Evolutionary conservation across 2,797 vertebrate genomes (phyloP).

Genomic region (Delichon dasypus): DNA sequence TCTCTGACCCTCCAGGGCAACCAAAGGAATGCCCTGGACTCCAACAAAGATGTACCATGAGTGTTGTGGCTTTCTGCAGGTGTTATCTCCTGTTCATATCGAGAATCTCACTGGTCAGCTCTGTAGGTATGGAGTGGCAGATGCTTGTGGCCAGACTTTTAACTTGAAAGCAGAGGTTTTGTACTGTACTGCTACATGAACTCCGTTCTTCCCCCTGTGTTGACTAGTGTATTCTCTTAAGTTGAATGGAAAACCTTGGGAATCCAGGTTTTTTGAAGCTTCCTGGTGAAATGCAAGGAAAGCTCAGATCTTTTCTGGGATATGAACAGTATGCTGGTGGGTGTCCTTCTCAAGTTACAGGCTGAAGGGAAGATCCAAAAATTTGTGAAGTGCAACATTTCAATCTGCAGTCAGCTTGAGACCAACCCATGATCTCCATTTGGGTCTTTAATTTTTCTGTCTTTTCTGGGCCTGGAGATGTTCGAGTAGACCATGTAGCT

Average conservation of each 20-base stretch:
- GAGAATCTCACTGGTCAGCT: background rate
- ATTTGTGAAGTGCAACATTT: background rate
- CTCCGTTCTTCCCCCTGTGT: rapidly evolving
- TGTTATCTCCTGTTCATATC: background rate
- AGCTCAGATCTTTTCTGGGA: slow-evolving; percentile 35
- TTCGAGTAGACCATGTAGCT: background rate
- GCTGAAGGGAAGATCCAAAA: background rate
- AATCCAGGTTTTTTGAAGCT: background rate
- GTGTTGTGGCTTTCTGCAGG: background rate
- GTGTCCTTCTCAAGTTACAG: background rate
- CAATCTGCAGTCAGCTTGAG: background rate
- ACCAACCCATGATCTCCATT: background rate
- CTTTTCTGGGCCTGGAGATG: background rate
- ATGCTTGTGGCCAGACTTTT: background rate
- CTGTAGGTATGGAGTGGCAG: background rate
- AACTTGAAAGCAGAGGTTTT: background rate
- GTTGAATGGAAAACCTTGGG: background rate
- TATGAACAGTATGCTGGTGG: background rate
- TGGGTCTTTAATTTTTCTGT: background rate
- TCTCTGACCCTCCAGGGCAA: too few relatives aligned
- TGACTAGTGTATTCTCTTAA: background rate
- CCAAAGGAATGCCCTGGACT: too few relatives aligned
- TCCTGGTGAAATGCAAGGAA: background rate
- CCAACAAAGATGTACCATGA: background rate
- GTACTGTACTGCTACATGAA: background rate